phyloP scores from a whole-genome alignment of 2,888 invertebrate species.

The Cosmia pyralina region DNA sequence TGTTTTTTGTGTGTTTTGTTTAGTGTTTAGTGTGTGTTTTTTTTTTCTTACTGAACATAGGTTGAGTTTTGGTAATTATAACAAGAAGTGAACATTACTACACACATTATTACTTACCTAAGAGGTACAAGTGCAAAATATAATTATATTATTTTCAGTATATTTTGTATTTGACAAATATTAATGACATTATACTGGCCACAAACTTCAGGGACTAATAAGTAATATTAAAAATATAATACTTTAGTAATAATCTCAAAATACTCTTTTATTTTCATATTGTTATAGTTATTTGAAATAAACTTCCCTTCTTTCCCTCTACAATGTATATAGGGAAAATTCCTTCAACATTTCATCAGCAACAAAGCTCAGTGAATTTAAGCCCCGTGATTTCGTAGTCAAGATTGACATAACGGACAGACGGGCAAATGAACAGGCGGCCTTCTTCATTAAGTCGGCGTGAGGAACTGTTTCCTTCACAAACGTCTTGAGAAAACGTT shows the following conservation, averaged over 20 bases:
- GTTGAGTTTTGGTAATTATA: background rate
- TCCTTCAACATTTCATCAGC: constrained; percentile 30
- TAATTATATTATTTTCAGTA: no score
- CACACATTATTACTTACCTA: no score
- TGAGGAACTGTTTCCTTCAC: constrained; percentile 13
- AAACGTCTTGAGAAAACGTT: constrained; percentile 26
- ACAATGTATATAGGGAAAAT: background rate
- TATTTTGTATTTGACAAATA: no score
- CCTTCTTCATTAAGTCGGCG: constrained; percentile 39
- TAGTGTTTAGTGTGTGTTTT: no score
- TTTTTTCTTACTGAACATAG: no score
- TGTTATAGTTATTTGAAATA: background rate
- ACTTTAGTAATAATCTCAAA: no score
- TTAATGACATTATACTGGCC: no score
- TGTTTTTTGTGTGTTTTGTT: no score
- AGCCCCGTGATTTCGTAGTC: constrained; percentile 15
- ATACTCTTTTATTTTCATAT: background rate
- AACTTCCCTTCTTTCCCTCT: background rate
- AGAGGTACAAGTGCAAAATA: no score
- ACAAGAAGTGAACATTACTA: no score
- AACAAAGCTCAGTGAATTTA: background rate
- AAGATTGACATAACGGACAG: constrained; percentile 30
- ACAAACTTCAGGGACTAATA: no score
- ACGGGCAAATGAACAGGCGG: constrained; percentile 36
- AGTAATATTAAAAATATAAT: background rate